Percentiles rank a stretch among this genome's conserved stretches.
phyloP scores from a whole-genome alignment of 2,113 vertebrate genomes.

The Limanda limanda region DNA sequence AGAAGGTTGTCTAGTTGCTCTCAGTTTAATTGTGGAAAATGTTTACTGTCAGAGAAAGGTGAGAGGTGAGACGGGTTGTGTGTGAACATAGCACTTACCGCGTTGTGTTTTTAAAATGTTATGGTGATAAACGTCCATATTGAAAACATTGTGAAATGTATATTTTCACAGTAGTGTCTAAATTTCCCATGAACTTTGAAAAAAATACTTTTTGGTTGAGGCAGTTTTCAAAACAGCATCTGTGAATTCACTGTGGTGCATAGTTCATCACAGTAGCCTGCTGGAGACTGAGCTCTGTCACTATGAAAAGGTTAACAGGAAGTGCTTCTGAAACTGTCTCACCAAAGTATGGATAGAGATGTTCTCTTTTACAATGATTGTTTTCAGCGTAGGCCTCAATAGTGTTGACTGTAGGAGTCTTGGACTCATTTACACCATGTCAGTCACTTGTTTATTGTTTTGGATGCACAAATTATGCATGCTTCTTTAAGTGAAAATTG shows the following conservation, averaged over 20 bases:
- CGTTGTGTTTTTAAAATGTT: background rate
- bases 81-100: background rate
- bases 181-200: background rate
- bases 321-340: slow-evolving; percentile 48
- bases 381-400: background rate
- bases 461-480: slow-evolving; percentile 8
- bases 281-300: background rate
- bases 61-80: background rate
- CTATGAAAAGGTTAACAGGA: slow-evolving; percentile 68
- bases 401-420: background rate
- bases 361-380: background rate
- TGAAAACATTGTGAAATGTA: background rate
- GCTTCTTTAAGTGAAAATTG: background rate
- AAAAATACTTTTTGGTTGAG: background rate
- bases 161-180: background rate
- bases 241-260: background rate
- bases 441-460: background rate
- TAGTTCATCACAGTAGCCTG: slow-evolving; percentile 8
- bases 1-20: background rate
- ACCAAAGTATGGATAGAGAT: background rate
- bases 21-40: background rate
- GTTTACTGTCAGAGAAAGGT: background rate
- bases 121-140: background rate
- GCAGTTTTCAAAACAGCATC: background rate
- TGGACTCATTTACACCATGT: background rate